Percentiles rank a stretch among this genome's conserved stretches.
Evolutionary conservation across 2,113 vertebrate species (phyloP).

Genomic region (Odontesthes bonariensis): DNA sequence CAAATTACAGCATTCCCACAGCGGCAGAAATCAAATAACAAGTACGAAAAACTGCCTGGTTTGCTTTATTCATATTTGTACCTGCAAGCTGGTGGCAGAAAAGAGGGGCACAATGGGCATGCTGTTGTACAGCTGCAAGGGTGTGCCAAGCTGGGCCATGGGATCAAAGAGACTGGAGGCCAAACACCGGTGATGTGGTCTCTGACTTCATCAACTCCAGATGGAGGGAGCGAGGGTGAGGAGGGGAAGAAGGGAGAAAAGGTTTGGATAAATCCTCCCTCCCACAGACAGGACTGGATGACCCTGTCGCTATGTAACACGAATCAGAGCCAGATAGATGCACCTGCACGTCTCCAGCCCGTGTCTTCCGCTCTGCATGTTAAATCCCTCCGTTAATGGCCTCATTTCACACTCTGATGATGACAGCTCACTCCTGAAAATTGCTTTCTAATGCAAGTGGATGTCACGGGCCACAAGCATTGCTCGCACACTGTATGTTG

Average conservation of each 20-base stretch:
- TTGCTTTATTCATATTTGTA: slow-evolving; percentile 55
- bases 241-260: slow-evolving; percentile 39
- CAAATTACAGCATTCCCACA: slow-evolving; percentile 70
- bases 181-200: slow-evolving; percentile 93
- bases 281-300: slow-evolving; percentile 83
- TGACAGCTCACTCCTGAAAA: slow-evolving; percentile 40
- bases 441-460: background rate
- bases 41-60: slow-evolving; percentile 55
- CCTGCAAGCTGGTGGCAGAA: slow-evolving; percentile 54
- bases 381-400: slow-evolving; percentile 79
- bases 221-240: slow-evolving; percentile 79
- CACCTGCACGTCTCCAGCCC: slow-evolving; percentile 73
- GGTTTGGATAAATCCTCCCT: slow-evolving; percentile 58
- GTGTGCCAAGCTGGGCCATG: slow-evolving; percentile 86
- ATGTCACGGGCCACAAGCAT: slow-evolving; percentile 14
- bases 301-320: slow-evolving; percentile 81
- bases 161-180: slow-evolving; percentile 90
- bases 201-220: slow-evolving; percentile 93
- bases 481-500: slow-evolving; percentile 36
- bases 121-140: slow-evolving; percentile 84
- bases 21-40: slow-evolving; percentile 67
- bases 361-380: slow-evolving; percentile 68
- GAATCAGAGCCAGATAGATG: slow-evolving; percentile 86
- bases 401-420: slow-evolving; percentile 76
- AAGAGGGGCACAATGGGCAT: slow-evolving; percentile 65